Conservation (phyloP, 1,140 invertebrate species). For the Drosophila kohkoa region DNA sequence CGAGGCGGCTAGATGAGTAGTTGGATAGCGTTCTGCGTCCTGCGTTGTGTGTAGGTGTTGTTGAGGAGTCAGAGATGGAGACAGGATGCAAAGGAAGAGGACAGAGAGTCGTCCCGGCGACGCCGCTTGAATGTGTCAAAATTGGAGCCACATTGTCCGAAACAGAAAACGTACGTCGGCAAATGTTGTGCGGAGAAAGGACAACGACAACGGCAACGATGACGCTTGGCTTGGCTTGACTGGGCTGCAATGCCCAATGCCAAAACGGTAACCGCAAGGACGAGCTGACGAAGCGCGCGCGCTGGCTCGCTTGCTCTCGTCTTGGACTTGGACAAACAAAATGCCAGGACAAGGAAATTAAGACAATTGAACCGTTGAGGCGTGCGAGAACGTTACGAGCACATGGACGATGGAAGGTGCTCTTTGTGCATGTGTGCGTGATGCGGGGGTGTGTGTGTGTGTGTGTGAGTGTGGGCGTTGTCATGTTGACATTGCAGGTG, state of each 20-base stretch:
- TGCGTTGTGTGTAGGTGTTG: not conserved
- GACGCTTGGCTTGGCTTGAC: slow-evolving; percentile 19
- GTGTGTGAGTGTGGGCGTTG: slow-evolving; percentile 55
- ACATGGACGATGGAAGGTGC: slow-evolving; percentile 55
- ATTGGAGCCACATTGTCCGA: slow-evolving; percentile 83
- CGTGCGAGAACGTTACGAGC: slow-evolving; percentile 59
- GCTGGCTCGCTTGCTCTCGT: slow-evolving; percentile 6
- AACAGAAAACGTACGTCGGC: slow-evolving; percentile 73
- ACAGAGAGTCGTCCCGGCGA: slow-evolving; percentile 38
- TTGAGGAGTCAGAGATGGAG: not conserved
- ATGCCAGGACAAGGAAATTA: slow-evolving; percentile 79
- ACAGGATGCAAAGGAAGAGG: not conserved
- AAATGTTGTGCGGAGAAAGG: slow-evolving; percentile 16
- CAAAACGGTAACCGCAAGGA: slow-evolving; percentile 68
- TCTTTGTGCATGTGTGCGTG: slow-evolving; percentile 11
- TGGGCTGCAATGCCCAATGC: slow-evolving; percentile 63
- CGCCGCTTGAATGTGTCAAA: slow-evolving; percentile 82
- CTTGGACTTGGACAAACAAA: slow-evolving; percentile 70
- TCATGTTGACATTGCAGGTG: slow-evolving; percentile 80
- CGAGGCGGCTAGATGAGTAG: slow-evolving; percentile 20
- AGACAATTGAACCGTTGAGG: slow-evolving; percentile 83
- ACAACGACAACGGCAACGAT: slow-evolving; percentile 20
- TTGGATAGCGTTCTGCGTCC: not conserved
- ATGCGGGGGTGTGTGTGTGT: slow-evolving; percentile 5
- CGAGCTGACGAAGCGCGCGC: slow-evolving; percentile 35